Evolutionary conservation across 2,113 vertebrate genomes (phyloP), one percentile per base, ranked within the genome.

Genomic region (Ariopsis seemanni): DNA sequence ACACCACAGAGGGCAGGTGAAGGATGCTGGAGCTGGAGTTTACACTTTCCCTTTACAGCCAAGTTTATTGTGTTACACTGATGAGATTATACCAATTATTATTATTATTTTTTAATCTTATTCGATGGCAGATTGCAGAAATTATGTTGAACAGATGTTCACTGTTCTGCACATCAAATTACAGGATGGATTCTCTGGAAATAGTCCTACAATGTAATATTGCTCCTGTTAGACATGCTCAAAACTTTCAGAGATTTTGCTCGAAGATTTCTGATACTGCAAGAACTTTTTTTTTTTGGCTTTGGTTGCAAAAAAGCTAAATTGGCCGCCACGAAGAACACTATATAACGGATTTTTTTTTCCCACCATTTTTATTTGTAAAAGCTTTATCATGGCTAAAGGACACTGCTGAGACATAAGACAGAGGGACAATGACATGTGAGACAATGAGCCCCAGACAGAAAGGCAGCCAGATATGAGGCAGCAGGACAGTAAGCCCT

Each of bases 1-100:
- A 60, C 62, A 90, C 86, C 85, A 83, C 77, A 89, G 57, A 71
- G 22, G 42, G 20, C 55, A 86, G 57, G 55, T 57, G 65, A 83
- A 30, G 27, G 78, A 7, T 52, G 42, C 15, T 27, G 65, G 48
- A 52, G 17, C 42, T 75, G 42, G 42, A 22, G 48, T 50, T 12
- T 4, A 22, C 34, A 22, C 20, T 22, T 48, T 20, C 3, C 42
- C 10, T 1, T 48, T 48, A 9, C 42, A 50, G 34, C 18, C 1
- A 22, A 74, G 48, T 1, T 75, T 20, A 22, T 11, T 50, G 1
- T 72, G 6, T 34, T 48, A 52, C 4, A 52, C 20, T n/a, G 10
- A 22, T 48, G 18, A 27, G 34, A 48, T 48, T 74, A 20, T 74
- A 34, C 2, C 18, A 74, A 20, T 48, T 22, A 8, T 1, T 34